Evolutionary conservation across 1,140 invertebrate genomes (phyloP).

Genomic region (Sycophaga agraensis): DNA sequence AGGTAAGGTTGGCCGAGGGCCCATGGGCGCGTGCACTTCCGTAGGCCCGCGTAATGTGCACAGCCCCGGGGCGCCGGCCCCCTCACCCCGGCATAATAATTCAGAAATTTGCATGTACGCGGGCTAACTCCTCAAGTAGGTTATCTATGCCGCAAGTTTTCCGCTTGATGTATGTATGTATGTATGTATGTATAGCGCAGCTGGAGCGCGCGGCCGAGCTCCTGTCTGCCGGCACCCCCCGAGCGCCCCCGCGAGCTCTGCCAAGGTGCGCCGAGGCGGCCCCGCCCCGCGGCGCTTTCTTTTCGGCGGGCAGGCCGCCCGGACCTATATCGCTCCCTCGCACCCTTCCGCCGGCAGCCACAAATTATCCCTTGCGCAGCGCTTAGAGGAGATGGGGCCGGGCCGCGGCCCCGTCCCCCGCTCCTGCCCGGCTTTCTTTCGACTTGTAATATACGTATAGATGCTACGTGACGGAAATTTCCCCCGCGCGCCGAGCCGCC

Average conservation of each 20-base stretch:
- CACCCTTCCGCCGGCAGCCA: no score
- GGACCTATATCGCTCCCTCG: not conserved
- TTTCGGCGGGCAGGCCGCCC: no score
- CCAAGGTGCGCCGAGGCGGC: slow-evolving; percentile 7
- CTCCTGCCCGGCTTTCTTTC: not conserved
- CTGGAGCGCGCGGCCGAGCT: slow-evolving; percentile 29
- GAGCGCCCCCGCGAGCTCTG: not conserved
- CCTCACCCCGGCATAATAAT: slow-evolving; percentile 55
- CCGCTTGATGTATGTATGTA: no score
- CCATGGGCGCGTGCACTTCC: no score
- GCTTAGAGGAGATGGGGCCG: not conserved
- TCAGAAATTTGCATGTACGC: slow-evolving; percentile 60
- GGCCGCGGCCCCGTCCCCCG: not conserved
- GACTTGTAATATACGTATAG: not conserved
- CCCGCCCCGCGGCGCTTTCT: not conserved
- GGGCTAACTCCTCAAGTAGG: slow-evolving; percentile 60
- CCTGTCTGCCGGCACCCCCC: no score
- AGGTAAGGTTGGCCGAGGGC: no score
- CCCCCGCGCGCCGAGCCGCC: not conserved
- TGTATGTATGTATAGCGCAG: slow-evolving; percentile 56
- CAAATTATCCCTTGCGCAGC: not conserved
- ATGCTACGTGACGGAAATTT: not conserved
- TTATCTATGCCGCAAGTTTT: slow-evolving; percentile 59
- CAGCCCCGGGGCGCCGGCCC: no score
- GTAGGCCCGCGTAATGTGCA: no score